phyloP scores from a whole-genome alignment of 2,888 invertebrate genomes.

The Augochlorella aurata region DNA sequence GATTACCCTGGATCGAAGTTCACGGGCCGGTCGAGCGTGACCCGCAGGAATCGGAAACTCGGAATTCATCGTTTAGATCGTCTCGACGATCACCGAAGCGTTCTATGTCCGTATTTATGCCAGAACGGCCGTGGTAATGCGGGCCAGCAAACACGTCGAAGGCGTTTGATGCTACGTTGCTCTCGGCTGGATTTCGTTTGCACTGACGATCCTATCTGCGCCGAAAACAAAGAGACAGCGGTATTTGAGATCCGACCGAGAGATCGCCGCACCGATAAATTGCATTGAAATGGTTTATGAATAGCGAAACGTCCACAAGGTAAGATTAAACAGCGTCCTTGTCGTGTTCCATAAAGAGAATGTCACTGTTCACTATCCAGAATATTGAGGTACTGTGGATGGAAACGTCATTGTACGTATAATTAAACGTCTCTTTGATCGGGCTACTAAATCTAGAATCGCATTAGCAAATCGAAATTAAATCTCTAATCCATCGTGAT shows the following conservation, averaged over 20 bases:
- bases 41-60: neutral
- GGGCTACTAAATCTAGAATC: neutral
- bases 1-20: neutral
- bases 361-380: neutral
- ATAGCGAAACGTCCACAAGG: neutral
- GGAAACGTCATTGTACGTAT: conserved; percentile 4
- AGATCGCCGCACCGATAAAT: conserved; percentile 9
- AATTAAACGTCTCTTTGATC: neutral
- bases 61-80: neutral
- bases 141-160: conserved; percentile 23
- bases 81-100: neutral
- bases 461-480: conserved; percentile 4
- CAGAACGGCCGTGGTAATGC: neutral
- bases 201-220: conserved; percentile 12
- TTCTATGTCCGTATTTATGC: neutral
- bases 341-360: neutral
- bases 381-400: neutral
- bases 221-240: neutral
- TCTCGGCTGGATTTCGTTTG: conserved; percentile 2
- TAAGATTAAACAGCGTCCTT: neutral
- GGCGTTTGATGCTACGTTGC: neutral
- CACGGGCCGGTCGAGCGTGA: neutral
- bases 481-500: neutral
- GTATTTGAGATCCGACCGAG: neutral
- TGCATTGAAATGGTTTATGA: conserved; percentile 15